Percentiles rank a stretch among this genome's conserved stretches.
phyloP scores from a whole-genome alignment of 2,113 vertebrate species.

The Nothobranchius furzeri region DNA sequence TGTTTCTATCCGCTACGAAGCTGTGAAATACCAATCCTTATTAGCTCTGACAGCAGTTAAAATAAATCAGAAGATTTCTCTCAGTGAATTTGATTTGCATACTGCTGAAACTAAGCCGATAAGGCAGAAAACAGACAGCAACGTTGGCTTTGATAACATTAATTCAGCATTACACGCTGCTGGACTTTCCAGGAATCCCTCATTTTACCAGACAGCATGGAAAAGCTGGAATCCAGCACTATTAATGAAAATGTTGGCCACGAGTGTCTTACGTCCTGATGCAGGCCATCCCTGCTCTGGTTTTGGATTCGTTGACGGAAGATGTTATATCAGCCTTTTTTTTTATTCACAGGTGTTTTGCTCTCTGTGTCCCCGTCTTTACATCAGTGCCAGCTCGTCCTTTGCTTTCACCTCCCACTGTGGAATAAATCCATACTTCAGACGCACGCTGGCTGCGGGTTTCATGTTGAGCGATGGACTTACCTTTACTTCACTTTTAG shows the following conservation, averaged over 20 bases:
- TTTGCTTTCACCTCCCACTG: neutral
- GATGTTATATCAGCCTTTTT: neutral
- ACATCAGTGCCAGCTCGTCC: neutral
- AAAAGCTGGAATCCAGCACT: neutral
- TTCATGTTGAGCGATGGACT: too few relatives aligned
- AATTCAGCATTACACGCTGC: neutral
- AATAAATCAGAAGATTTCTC: too few relatives aligned
- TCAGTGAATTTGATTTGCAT: too few relatives aligned
- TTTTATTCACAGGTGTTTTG: neutral
- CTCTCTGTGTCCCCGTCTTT: neutral
- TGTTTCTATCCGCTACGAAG: too few relatives aligned
- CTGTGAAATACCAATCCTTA: too few relatives aligned
- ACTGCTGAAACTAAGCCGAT: neutral
- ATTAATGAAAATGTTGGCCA: slow-evolving; percentile 1
- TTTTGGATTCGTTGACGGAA: neutral
- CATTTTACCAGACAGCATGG: neutral
- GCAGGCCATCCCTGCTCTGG: neutral
- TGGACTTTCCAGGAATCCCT: neutral
- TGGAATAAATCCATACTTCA: neutral
- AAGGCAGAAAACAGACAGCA: slow-evolving; percentile 2
- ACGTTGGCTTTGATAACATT: neutral
- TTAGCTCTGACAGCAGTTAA: too few relatives aligned
- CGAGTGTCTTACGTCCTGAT: neutral
- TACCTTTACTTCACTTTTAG: too few relatives aligned
- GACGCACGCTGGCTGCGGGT: neutral